These are phyloP conservation scores for Phenganax subtilis DNA, from an alignment of 92 coral and sea anemone genomes.

Conservation along the genomic window DNA sequence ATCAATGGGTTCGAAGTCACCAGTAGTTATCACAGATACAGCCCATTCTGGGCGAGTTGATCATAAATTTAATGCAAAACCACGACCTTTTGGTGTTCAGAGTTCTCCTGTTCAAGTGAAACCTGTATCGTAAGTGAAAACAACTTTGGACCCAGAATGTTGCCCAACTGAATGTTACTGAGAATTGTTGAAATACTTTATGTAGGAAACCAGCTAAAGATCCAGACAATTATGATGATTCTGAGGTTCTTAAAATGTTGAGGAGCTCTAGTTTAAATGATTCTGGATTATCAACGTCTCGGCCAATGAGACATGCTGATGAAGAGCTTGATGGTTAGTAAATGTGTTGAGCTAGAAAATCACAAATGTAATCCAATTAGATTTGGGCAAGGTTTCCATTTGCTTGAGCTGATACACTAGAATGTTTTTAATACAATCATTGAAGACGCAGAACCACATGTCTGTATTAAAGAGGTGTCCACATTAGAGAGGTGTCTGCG, in stretches of 20 bases:
- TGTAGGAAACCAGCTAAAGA: constrained; percentile 51
- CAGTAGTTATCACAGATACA: constrained; percentile 57
- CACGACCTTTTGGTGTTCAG: constrained; percentile 85
- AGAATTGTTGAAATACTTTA: not conserved
- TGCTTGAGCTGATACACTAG: too few relatives aligned
- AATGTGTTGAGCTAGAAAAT: not conserved
- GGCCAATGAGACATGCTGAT: not conserved
- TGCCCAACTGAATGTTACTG: not conserved
- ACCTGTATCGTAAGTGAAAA: constrained; percentile 32
- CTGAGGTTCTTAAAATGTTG: constrained; percentile 60
- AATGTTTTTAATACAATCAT: too few relatives aligned
- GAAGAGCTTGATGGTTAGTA: constrained; percentile 1
- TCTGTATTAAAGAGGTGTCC: too few relatives aligned
- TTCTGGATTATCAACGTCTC: constrained; percentile 7
- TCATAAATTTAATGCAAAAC: constrained; percentile 86
- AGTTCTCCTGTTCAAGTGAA: constrained; percentile 36
- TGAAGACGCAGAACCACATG: too few relatives aligned
- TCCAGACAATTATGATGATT: constrained; percentile 61
- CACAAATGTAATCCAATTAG: too few relatives aligned
- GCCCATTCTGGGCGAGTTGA: constrained; percentile 78
- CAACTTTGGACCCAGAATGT: not conserved
- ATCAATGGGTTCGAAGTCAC: constrained; percentile 50
- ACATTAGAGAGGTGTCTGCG: too few relatives aligned
- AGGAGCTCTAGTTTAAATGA: constrained; percentile 38
- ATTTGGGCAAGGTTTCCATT: too few relatives aligned